Evolutionary conservation across 2,113 vertebrate species (phyloP).

Genomic region (Epinephelus fuscoguttatus): DNA sequence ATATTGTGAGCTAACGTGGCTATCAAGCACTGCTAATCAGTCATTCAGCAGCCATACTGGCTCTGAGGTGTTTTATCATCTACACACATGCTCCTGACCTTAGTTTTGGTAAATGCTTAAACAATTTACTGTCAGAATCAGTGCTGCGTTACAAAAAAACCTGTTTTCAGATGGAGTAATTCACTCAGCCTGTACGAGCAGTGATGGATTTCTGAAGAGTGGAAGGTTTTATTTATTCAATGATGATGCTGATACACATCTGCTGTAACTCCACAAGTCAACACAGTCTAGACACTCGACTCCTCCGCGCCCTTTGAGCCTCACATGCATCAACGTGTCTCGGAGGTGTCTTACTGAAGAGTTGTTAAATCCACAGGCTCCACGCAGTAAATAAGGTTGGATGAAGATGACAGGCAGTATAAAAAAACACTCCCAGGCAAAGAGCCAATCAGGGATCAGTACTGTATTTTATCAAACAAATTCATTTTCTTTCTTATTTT

Average conservation of each 20-base stretch:
- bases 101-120: not conserved
- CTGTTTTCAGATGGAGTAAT: not conserved
- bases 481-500: not conserved
- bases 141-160: not conserved
- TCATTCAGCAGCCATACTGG: not conserved
- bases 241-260: not conserved
- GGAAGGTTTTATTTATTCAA: not conserved
- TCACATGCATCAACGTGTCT: not conserved
- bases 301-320: not conserved
- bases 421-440: not conserved
- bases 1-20: not conserved
- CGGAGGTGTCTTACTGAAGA: not conserved
- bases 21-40: not conserved
- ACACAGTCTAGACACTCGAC: conserved; percentile 16
- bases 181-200: not conserved
- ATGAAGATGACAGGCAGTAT: not conserved
- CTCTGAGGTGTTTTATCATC: not conserved
- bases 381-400: not conserved
- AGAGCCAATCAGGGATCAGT: not conserved
- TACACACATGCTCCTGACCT: not conserved
- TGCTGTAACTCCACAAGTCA: conserved; percentile 15
- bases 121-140: not conserved
- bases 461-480: conserved; percentile 1
- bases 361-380: not conserved
- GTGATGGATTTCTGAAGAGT: not conserved